Evolutionary conservation across 2,113 vertebrate genomes (phyloP), one percentile per base, ranked within the genome.

Genomic region (Apteryx mantelli): DNA sequence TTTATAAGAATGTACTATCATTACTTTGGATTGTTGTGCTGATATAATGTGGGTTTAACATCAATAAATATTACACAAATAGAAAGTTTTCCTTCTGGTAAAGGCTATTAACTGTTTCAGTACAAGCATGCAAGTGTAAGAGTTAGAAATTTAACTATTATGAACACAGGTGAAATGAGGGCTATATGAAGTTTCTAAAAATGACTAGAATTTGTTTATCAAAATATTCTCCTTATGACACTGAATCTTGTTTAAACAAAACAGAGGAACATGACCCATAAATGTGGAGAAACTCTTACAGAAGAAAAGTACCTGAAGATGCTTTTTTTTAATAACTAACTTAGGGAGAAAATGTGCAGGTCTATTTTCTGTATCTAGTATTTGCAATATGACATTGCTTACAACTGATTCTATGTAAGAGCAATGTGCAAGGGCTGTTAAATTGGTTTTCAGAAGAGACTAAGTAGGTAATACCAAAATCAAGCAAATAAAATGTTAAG

Each of bases 21-120:
- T 98, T 98, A 98, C 98, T 99, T 98, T 98, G 98, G 98, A 99
- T 98, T 99, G 98, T 99, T 99, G 98, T 99, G 98, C 98, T 98
- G 98, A 98, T 98, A 97, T 98, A 98, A 98, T 98, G 98, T 99
- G 98, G 98, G 98, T 98, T 99, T 99, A 99, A 98, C 98, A 99
- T 98, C 98, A 98, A 99, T 98, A 98, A 98, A 98, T 98, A 98
- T 95, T 98, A 97, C 97, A 98, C 97, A 97, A 98, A 95, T 68
- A 88, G 94, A 96, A 82, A 91, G 77, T 56, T 91, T 93, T 93
- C 58, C 58, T 96, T 92, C 92, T 97, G 97, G 91, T 97, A 89
- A 92, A 66, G 68, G 86, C 32, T 96, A 44, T 70, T 94, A 76
- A 73, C 82, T 94, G 42, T 74, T 95, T 76, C 1, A 12, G 44